Percentiles rank a stretch among this genome's conserved stretches.
Evolutionary conservation across 2,797 vertebrate species (phyloP).

Genomic region (Pagetopsis macropterus): DNA sequence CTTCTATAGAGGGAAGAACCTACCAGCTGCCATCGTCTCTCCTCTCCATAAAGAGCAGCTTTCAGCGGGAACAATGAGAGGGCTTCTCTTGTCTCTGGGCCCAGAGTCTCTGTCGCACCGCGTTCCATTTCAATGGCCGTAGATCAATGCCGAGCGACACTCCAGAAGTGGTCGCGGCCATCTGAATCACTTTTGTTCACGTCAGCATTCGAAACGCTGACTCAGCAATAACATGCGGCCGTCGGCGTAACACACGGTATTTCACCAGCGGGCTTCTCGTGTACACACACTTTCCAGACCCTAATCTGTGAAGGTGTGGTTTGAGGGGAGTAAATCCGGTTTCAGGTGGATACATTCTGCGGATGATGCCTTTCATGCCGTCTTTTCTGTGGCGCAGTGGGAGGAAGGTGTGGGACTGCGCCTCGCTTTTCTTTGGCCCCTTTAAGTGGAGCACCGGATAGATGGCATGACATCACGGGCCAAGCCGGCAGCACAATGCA

Average conservation of each 20-base stretch:
- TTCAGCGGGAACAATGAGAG: slow-evolving; percentile 85
- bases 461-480: slow-evolving; percentile 85
- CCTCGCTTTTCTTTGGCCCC: slow-evolving; percentile 79
- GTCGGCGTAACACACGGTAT: slow-evolving; percentile 30
- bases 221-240: slow-evolving; percentile 50
- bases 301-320: slow-evolving; percentile 78
- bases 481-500: slow-evolving; percentile 82
- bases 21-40: slow-evolving; percentile 88
- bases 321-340: slow-evolving; percentile 60
- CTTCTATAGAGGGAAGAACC: slow-evolving; percentile 86
- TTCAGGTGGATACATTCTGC: slow-evolving; percentile 82
- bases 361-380: slow-evolving; percentile 81
- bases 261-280: slow-evolving; percentile 54
- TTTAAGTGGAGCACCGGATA: slow-evolving; percentile 82
- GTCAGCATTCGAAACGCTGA: slow-evolving; percentile 60
- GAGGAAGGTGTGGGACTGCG: slow-evolving; percentile 81
- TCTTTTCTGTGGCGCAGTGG: slow-evolving; percentile 81
- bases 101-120: slow-evolving; percentile 75
- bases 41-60: slow-evolving; percentile 84
- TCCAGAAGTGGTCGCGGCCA: slow-evolving; percentile 77
- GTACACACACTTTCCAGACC: slow-evolving; percentile 27
- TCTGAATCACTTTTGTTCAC: slow-evolving; percentile 77
- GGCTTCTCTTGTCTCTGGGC: slow-evolving; percentile 82
- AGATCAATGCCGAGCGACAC: slow-evolving; percentile 82
- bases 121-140: slow-evolving; percentile 81